Evolutionary conservation across 2,888 invertebrate species (phyloP), one percentile per base, ranked within the genome.

Genomic region (Dasypolia templi): DNA sequence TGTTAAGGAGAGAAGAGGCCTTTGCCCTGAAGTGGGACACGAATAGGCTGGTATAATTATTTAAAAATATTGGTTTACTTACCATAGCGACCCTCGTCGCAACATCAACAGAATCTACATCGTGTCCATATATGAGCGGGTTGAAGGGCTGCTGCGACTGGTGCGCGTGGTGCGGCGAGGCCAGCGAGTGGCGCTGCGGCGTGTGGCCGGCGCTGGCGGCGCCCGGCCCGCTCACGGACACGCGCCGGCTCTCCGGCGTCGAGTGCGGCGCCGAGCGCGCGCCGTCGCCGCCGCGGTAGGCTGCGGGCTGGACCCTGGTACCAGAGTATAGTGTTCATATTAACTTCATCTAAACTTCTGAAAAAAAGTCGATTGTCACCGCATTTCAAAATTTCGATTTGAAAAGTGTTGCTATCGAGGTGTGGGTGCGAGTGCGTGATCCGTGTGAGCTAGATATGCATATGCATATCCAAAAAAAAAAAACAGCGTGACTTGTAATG

Each of bases 91-190:
- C 99, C 79, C 99, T 96, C 0, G 99, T 99, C 14, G 99, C 99
- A 32, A 99, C 98, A 94, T 99, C 99, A 0, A 99, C 99, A 0
- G 99, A 99, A 93, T 99, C 99, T 0, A 99, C 99, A 93, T 99
- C 99, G 90, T 98, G 98, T 58, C 98, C 99, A 91, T 98, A 99
- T 85, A 99, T 98, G 89, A 99, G 98, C 0, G 99, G 99, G 95
- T 99, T 99, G 86, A 97, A 97, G 11, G 97, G 97, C 88, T 97
- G 97, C 88, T 97, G 97, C 14, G 97, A 95, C 51, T 79, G 83
- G 3, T 78, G 75, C 11, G 91, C 77, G 71, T 86, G 86, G 70
- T 91, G 92, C 22, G 96, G 95, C 72, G 96, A 94, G 51, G 95
- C 93, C 19, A 96, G 92, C 55, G 95, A 94, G 87, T 96, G 95